phyloP scores from a whole-genome alignment of 2,888 invertebrate species.

The Chalcis sispes region DNA sequence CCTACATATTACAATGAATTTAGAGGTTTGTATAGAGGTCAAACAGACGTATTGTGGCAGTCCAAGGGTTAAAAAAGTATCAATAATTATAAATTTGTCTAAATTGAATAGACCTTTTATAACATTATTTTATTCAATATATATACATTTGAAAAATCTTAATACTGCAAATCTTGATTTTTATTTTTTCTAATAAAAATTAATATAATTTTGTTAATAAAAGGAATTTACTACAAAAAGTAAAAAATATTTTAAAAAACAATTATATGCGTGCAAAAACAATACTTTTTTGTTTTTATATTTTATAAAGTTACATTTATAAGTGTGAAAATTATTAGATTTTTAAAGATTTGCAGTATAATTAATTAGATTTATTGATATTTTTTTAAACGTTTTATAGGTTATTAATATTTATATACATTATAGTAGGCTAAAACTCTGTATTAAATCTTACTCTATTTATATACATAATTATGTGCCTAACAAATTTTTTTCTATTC shows the following conservation, averaged over 20 bases:
- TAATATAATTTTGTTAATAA: too few species aligned
- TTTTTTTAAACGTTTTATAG: constrained; percentile 44
- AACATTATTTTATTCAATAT: background rate
- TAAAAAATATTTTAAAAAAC: too few species aligned
- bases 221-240: too few species aligned
- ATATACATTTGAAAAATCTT: too few species aligned
- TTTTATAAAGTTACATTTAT: background rate
- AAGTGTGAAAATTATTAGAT: background rate
- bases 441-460: constrained; percentile 44
- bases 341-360: too few species aligned
- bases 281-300: background rate
- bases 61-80: constrained; percentile 36
- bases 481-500: constrained; percentile 36
- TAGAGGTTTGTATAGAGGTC: too few species aligned
- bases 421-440: constrained; percentile 39
- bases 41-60: too few species aligned
- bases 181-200: too few species aligned
- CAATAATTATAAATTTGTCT: constrained; percentile 11
- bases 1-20: too few species aligned
- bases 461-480: constrained; percentile 51
- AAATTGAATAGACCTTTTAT: background rate
- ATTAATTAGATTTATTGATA: constrained; percentile 46
- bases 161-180: too few species aligned
- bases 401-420: constrained; percentile 1
- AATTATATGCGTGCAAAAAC: too few species aligned